Evolutionary conservation across 2,797 vertebrate species (phyloP), one percentile per base, ranked within the genome.

Genomic region (Ctenopoma kingsleyae): DNA sequence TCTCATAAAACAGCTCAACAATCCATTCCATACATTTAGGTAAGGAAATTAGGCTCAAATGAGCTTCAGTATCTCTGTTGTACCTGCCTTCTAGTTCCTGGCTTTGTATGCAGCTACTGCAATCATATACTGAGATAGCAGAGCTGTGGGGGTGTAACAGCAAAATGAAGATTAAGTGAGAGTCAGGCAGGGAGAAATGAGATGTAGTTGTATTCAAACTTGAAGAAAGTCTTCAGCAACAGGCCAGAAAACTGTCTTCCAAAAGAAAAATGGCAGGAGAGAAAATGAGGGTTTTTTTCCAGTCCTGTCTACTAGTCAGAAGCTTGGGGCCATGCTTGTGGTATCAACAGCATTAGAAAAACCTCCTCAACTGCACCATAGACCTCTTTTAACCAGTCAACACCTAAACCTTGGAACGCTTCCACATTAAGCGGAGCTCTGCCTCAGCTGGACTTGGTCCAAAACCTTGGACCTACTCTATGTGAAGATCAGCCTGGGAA

Each of bases 331-430:
- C 17, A 2, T 16, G 58, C 51, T 71, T 36, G 9, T 47, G 27
- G 67, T 51, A 50, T 79, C 65, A 61, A n/a, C 25, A 8, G 22
- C 43, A 19, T 50, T 20, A 60, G 65, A 66, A 70, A 67, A 82
- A 30, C 9, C 38, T 36, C 41, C 57, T 68, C n/a, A 73, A 40
- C 69, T 66, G 44, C 16, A 6, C 51, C 53, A 7, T 2, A 30
- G 35, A 51, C 46, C 63, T 78, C 58, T 74, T 72, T 68, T 71
- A 64, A 79, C 70, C 41, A 61, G 64, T 66, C 70, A 66, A 66
- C 75, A 61, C 68, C 56, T 54, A 52, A 63, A 76, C 32, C 56
- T 74, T 80, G 43, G 64, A 78, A 46, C 3, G 13, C 22, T 30
- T 69, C 65, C 72, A 80, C 57, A 40, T 59, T 40, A 48, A 69